Evolutionary conservation across 2,888 invertebrate genomes (phyloP), one percentile per base, ranked within the genome.

Genomic region (Leptinotarsa tumamoca): DNA sequence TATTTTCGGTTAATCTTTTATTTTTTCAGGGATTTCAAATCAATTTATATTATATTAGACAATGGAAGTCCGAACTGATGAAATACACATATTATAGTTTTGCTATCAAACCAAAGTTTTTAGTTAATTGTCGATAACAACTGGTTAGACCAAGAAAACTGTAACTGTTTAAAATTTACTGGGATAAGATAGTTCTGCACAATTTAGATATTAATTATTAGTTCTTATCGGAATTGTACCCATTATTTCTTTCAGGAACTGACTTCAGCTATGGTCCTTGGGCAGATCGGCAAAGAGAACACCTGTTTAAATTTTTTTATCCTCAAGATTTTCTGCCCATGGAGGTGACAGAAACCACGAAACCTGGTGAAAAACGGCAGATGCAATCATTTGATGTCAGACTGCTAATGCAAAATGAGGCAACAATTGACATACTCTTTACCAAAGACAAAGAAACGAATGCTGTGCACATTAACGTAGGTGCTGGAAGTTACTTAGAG

Each of bases 231-330:
- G 56, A 54, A 21, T 58, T 33, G 23, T 21, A 43, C 10, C 43
- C 10, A 43, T 43, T 43, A 43, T 43, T 43, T 5, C 10, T 43
- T 71, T 50, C n/a, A 86, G 86, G 92, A 0, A 96, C 96, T 3
- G 96, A 98, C 86, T 96, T 99, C 84, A 98, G 98, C 88, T 99
- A 99, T 86, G 99, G 99, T 0, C 99, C 99, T 0, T 99, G 99
- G 99, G 99, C 98, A 4, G 99, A 99, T 87, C 92, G 98, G 70
- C 99, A 99, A 87, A 92, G 99, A 79, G 98, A 98, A 86, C 94
- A 96, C 88, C 90, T 99, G 51, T 98, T 96, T 89, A 96, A 94
- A 89, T 98, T 98, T 88, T 99, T 99, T 90, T 98, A 96, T 87
- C 99, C 98, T 10, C 94, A 95, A 80, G 95, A 96, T 87, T 96